Evolutionary conservation across 1,140 invertebrate species (phyloP), one percentile per base, ranked within the genome.

Genomic region (Chironomus striatipennis): DNA sequence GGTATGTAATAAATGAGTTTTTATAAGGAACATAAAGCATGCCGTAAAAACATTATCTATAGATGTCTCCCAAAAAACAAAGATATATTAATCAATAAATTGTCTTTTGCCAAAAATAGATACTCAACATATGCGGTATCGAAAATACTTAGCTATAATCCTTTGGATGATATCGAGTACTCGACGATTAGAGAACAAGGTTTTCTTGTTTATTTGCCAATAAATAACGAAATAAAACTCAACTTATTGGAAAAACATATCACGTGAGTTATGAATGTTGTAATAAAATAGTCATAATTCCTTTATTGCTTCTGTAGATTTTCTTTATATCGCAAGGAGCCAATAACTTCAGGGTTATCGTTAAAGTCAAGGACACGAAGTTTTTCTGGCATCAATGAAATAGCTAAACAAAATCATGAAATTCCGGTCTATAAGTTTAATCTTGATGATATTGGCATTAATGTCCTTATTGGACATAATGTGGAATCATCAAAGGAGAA

Each of bases 111-210:
- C 72, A n/a, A 75, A 79, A 78, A 74, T 75, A 86, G 85, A 21
- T 87, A 87, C 78, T 86, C 86, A 7, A 84, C 87, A 76, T 86
- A 87, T 78, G 85, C 85, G 6, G 83, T 84, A 15, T 85, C 87
- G 76, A 81, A 80, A 18, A 83, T 86, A 73, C 85, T 85, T 76
- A 85, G 82, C 77, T 88, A 87, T 75, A 88, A 88, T 81, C 87
- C 87, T 0, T 79, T 88, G 42, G 80, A 81, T 7, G 86, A 88
- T 77, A 78, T 85, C 42, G 88, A 87, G 83, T 85, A 87, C 75
- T 84, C 84, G 64, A 87, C 86, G 72, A 85, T 86, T 74, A 82
- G 86, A 65, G 83, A 84, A 73, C 84, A 87, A 77, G 87, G 87
- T 70, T 80, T 88, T 74, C 85, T 88, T 43, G 85, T 84, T 17